A percentile compares a stretch with the other conserved stretches of the same genome.
Evolutionary conservation across 2,888 invertebrate species (phyloP).

Genomic region (Sthenelais limicola): DNA sequence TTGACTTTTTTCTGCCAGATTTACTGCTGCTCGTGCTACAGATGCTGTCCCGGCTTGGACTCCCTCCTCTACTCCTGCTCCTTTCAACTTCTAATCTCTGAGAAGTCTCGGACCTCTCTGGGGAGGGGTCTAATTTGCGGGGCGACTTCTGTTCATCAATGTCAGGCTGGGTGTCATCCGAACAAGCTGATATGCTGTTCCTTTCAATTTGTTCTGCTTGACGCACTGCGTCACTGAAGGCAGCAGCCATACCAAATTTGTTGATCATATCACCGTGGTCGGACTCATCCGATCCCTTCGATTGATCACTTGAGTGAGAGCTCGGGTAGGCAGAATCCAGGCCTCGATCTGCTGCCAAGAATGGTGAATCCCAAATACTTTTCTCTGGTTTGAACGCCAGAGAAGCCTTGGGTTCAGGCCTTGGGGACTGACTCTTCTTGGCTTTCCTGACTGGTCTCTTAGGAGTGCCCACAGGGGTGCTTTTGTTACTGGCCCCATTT

Average conservation of each 20-base stretch:
- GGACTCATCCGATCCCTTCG: constrained; percentile 28
- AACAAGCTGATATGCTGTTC: neutral
- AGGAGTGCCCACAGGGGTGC: constrained; percentile 28
- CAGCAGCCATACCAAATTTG: constrained; percentile 31
- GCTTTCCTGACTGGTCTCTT: constrained; percentile 7
- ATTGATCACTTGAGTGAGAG: constrained; percentile 35
- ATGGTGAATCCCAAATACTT: constrained; percentile 42
- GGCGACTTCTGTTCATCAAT: neutral
- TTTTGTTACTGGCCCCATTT: constrained; percentile 29
- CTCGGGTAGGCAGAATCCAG: constrained; percentile 36
- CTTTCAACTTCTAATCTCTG: neutral
- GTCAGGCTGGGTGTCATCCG: neutral
- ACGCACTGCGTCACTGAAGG: constrained; percentile 28
- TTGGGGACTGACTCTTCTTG: constrained; percentile 24
- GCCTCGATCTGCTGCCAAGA: constrained; percentile 40
- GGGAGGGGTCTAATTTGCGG: neutral
- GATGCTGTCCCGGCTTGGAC: constrained; percentile 19
- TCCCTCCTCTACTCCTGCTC: neutral
- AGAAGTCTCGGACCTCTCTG: constrained; percentile 17
- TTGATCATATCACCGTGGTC: constrained; percentile 35
- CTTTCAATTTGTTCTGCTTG: constrained; percentile 12
- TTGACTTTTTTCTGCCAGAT: constrained; percentile 4
- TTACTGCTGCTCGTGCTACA: constrained; percentile 20
- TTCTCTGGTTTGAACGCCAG: constrained; percentile 38
- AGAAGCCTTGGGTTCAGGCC: constrained; percentile 11